These are phyloP conservation scores for Peromyscus aztecus DNA, from an alignment of 2,797 vertebrate species.

Conservation along the genomic window DNA sequence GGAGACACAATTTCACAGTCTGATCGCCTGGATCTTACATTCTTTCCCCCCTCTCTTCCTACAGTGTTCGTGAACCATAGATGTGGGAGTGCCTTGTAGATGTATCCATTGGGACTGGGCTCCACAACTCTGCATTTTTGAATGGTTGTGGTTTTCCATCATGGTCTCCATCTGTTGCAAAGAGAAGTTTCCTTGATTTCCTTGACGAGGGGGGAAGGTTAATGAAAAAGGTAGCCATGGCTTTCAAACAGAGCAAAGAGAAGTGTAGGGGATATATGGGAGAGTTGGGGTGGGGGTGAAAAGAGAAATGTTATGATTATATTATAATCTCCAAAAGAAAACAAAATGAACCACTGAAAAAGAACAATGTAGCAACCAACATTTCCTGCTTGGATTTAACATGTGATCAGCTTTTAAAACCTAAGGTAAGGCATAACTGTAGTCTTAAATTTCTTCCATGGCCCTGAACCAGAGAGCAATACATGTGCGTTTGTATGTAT, in stretches of 20 bases:
- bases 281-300: background rate
- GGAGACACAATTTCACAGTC: background rate
- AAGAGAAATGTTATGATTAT: background rate
- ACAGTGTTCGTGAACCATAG: background rate
- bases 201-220: background rate
- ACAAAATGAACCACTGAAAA: background rate
- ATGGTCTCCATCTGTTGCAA: background rate
- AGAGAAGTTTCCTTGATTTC: background rate
- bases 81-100: background rate
- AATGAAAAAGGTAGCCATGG: background rate
- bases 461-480: background rate
- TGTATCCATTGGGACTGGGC: background rate
- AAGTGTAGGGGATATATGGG: background rate
- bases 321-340: background rate
- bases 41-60: background rate
- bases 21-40: background rate
- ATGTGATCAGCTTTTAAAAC: background rate
- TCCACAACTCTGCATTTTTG: background rate
- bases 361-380: background rate
- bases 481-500: background rate
- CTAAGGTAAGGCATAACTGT: background rate
- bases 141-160: background rate
- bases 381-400: background rate
- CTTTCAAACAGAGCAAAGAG: background rate
- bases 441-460: background rate